phyloP scores from a whole-genome alignment of 1,140 invertebrate species.

The Ganaspis sp. region DNA sequence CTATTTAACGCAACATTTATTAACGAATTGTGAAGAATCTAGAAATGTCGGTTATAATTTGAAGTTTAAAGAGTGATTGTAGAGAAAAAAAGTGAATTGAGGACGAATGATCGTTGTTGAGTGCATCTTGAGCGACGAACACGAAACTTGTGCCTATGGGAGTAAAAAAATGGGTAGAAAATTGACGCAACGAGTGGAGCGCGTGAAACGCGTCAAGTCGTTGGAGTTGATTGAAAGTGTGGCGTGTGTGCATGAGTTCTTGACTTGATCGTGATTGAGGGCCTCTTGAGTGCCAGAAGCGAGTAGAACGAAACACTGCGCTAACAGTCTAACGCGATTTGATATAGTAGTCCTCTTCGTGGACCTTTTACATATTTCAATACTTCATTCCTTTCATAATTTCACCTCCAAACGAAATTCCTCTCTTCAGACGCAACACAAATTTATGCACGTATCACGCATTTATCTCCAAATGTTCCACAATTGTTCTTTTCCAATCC shows the following conservation, averaged over 20 bases:
- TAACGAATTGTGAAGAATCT: too few species aligned
- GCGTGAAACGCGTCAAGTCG: constrained; percentile 61
- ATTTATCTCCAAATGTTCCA: too few species aligned
- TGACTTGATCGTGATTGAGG: constrained; percentile 65
- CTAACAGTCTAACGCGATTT: constrained; percentile 59
- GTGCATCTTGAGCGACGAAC: constrained; percentile 35
- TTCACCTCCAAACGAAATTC: not conserved
- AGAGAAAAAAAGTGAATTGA: too few species aligned
- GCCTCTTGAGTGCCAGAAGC: constrained; percentile 53
- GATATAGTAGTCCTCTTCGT: constrained; percentile 44
- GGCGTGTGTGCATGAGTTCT: constrained; percentile 50
- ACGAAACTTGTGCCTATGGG: not conserved
- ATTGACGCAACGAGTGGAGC: constrained; percentile 44
- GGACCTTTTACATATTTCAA: not conserved
- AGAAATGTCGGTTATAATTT: too few species aligned
- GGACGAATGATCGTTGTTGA: not conserved
- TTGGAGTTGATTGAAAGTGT: constrained; percentile 51
- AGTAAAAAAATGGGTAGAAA: constrained; percentile 2
- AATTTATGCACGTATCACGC: too few species aligned
- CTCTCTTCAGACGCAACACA: too few species aligned
- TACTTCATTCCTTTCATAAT: constrained; percentile 9
- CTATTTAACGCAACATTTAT: too few species aligned
- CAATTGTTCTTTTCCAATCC: too few species aligned
- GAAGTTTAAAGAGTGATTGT: too few species aligned
- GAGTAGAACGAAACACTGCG: constrained; percentile 51